These are phyloP conservation scores for Erebia ligea DNA, from an alignment of 2,888 invertebrate genomes.

Conservation along the genomic window DNA sequence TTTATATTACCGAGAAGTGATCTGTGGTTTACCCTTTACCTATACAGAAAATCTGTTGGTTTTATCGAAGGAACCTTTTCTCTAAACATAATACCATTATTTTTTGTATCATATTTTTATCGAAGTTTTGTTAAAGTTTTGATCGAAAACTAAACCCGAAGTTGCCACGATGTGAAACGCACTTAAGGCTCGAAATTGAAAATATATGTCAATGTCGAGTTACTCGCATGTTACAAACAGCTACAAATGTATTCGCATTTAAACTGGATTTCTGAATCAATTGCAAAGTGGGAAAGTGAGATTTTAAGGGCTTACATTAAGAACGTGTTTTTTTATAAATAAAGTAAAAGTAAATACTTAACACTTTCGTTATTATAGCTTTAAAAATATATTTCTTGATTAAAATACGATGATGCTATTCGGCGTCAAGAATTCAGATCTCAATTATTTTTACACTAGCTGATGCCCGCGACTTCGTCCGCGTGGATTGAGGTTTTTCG, in stretches of 20 bases:
- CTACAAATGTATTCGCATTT: slow-evolving; percentile 10
- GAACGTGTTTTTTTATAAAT: slow-evolving; percentile 6
- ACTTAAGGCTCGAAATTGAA: slow-evolving; percentile 11
- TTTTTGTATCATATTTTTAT: not conserved
- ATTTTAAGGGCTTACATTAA: slow-evolving; percentile 11
- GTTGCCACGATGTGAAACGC: not conserved
- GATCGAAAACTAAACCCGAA: not conserved
- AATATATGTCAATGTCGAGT: slow-evolving; percentile 19
- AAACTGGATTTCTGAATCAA: slow-evolving; percentile 21
- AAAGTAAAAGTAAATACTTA: slow-evolving; percentile 8
- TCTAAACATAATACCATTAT: not conserved
- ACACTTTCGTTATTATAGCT: not conserved
- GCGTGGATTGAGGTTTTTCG: too few species aligned
- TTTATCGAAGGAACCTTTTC: not conserved
- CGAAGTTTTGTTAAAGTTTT: not conserved
- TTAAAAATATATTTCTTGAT: too few species aligned
- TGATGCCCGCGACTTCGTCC: too few species aligned
- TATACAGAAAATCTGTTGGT: too few species aligned
- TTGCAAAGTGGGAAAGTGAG: slow-evolving; percentile 7
- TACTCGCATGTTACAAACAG: slow-evolving; percentile 6
- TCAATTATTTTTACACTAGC: too few species aligned
- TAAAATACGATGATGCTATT: too few species aligned
- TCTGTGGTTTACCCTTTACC: too few species aligned
- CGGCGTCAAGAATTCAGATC: too few species aligned
- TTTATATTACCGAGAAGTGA: too few species aligned